phyloP scores from a whole-genome alignment of 2,797 vertebrate genomes.

The Sebastes oblongus region DNA sequence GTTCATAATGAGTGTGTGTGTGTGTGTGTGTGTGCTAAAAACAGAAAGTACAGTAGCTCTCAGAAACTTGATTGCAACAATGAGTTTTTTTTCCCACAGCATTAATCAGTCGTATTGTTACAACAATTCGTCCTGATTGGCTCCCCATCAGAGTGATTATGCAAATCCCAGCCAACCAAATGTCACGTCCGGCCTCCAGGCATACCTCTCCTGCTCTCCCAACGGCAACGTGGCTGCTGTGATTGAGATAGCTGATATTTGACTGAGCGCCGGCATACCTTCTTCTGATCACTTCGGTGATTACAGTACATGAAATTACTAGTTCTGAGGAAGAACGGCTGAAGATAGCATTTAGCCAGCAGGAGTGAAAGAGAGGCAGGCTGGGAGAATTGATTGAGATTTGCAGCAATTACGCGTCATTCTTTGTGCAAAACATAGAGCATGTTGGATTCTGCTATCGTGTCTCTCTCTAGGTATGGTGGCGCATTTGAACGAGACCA shows the following conservation, averaged over 20 bases:
- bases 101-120: slow-evolving; percentile 84
- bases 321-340: slow-evolving; percentile 73
- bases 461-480: slow-evolving; percentile 14
- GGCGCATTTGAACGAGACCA: slow-evolving; percentile 48
- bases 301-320: slow-evolving; percentile 78
- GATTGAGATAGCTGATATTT: slow-evolving; percentile 81
- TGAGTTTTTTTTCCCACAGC: slow-evolving; percentile 66
- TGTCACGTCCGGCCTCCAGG: slow-evolving; percentile 77
- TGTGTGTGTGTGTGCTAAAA: slow-evolving; percentile 7
- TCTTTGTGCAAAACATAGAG: slow-evolving; percentile 70
- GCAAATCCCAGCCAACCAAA: slow-evolving; percentile 82
- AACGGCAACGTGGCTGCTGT: slow-evolving; percentile 60
- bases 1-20: not conserved
- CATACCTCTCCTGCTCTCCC: slow-evolving; percentile 62
- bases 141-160: slow-evolving; percentile 82
- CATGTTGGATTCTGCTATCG: slow-evolving; percentile 51
- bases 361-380: slow-evolving; percentile 69
- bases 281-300: slow-evolving; percentile 77
- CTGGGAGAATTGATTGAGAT: slow-evolving; percentile 78
- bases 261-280: slow-evolving; percentile 69
- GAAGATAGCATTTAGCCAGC: slow-evolving; percentile 74
- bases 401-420: slow-evolving; percentile 76
- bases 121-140: slow-evolving; percentile 74
- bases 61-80: slow-evolving; percentile 77
- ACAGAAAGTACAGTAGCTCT: slow-evolving; percentile 70